Base-by-base conservation (phyloP, 2,888 invertebrate genomes). In the Rhagophthalmus giganteus region DNA sequence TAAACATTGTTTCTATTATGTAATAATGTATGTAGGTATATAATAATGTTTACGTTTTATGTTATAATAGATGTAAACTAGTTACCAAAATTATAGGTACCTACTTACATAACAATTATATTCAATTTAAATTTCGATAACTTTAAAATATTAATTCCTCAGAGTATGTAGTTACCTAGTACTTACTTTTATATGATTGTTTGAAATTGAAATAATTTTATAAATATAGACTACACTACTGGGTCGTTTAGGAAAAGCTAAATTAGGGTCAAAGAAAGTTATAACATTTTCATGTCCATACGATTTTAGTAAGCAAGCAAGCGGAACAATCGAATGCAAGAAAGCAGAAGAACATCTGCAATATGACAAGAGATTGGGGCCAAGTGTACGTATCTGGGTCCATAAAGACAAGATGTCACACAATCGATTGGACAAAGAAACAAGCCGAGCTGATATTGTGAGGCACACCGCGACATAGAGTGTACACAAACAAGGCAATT, bases 391-490 rank as follows among this genome's bases (percentile, higher is more conserved):
- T 64, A 62, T 66, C 64, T 61, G 60, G 68, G 63, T 66, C 70
- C 70, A 72, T 73, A 73, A 73, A 73, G 71, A 68, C 72, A 72
- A 71, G 71, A 73, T 73, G 73, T 71, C 71, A 71, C 73, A 69
- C 70, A 71, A 73, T 73, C 73, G 73, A 73, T 73, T 72, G 68
- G 67, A 64, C 68, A 67, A 70, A 69, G 69, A 70, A 70, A 69
- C 69, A 69, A 65, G 66, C 69, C 64, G 64, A 61, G 61, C 62
- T 62, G 64, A 67, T 70, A 68, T 69, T 67, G 65, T 61, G 65
- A 63, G 67, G 66, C 54, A 63, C 67, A 63, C 67, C 64, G 64
- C 64, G 63, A 66, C 66, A 62, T 64, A 54, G 62, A 67, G 62
- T 66, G 66, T 69, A 69, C 68, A 69, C 72, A 72, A 73, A 73